Evolutionary conservation across 2,797 vertebrate genomes (phyloP).

Genomic region (Cuculus canorus): DNA sequence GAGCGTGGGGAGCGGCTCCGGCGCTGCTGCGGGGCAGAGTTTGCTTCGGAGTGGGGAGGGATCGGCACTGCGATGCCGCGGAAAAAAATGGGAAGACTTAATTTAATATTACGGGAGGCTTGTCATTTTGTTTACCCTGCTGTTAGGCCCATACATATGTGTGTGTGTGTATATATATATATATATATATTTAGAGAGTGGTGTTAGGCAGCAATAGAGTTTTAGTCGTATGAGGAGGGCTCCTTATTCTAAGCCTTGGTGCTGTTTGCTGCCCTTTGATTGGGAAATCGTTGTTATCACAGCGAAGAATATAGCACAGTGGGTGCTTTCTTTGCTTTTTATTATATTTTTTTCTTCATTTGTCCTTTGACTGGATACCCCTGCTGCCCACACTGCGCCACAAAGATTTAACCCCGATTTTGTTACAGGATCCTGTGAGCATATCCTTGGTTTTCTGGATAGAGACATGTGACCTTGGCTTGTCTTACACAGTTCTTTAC

Average conservation of each 20-base stretch:
- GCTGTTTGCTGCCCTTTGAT: not conserved
- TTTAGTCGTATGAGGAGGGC: not conserved
- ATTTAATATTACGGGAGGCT: not conserved
- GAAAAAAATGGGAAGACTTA: not conserved
- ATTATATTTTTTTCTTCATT: too few relatives aligned
- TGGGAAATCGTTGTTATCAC: not conserved
- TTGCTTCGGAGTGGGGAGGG: not conserved
- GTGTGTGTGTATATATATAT: too few relatives aligned
- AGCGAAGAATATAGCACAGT: too few relatives aligned
- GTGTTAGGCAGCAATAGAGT: not conserved
- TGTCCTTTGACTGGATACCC: not conserved
- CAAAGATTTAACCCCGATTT: not conserved
- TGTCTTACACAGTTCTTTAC: not conserved
- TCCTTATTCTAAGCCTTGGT: not conserved
- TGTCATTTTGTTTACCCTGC: not conserved
- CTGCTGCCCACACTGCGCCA: not conserved
- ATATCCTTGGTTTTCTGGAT: not conserved
- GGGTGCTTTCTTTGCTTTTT: too few relatives aligned
- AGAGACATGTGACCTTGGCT: not conserved
- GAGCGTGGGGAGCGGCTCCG: not conserved
- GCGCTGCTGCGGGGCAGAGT: not conserved
- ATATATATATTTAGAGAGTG: too few relatives aligned
- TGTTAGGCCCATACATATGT: rapidly evolving
- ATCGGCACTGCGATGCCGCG: not conserved
- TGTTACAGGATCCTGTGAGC: not conserved